Evolutionary conservation across 2,888 invertebrate species (phyloP).

Genomic region (Crioceris asparagi): DNA sequence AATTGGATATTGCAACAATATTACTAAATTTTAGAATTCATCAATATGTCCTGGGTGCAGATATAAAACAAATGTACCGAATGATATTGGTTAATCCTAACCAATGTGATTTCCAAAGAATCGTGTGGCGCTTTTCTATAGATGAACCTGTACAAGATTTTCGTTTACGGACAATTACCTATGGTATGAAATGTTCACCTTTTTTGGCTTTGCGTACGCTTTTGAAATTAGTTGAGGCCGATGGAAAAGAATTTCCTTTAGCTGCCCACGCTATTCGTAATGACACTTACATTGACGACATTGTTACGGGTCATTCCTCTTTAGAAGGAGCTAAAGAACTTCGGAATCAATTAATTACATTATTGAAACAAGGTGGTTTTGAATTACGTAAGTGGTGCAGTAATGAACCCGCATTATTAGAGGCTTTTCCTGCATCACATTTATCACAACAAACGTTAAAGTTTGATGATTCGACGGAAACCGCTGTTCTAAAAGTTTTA

Average conservation of each 20-base stretch:
- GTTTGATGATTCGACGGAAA: too few species aligned
- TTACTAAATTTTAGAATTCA: conserved; percentile 21
- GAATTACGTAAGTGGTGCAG: conserved; percentile 16
- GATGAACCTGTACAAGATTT: too few species aligned
- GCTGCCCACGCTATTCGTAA: conserved; percentile 10
- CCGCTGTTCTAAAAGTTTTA: too few species aligned
- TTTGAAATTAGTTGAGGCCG: conserved; percentile 10
- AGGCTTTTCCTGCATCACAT: too few species aligned
- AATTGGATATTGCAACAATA: too few species aligned
- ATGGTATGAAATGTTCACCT: conserved; percentile 19
- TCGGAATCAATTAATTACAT: conserved; percentile 3
- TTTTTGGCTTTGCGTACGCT: conserved; percentile 23
- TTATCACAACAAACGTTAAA: too few species aligned
- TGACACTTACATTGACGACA: conserved; percentile 19
- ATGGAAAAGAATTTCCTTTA: conserved; percentile 7
- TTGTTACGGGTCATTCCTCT: conserved; percentile 11
- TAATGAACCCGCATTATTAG: too few species aligned
- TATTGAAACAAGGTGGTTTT: conserved; percentile 9
- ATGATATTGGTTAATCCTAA: conserved; percentile 14
- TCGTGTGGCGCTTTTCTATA: too few species aligned
- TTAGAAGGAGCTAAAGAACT: conserved; percentile 5
- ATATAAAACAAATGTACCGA: conserved; percentile 22
- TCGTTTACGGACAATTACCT: conserved; percentile 14
- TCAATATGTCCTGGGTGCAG: conserved; percentile 17
- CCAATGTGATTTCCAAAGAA: conserved; percentile 16